Percentiles rank a stretch among this genome's conserved stretches.
These are phyloP conservation scores for Aporophyla lueneburgensis DNA, from an alignment of 2,888 invertebrate species.

Conservation along the genomic window DNA sequence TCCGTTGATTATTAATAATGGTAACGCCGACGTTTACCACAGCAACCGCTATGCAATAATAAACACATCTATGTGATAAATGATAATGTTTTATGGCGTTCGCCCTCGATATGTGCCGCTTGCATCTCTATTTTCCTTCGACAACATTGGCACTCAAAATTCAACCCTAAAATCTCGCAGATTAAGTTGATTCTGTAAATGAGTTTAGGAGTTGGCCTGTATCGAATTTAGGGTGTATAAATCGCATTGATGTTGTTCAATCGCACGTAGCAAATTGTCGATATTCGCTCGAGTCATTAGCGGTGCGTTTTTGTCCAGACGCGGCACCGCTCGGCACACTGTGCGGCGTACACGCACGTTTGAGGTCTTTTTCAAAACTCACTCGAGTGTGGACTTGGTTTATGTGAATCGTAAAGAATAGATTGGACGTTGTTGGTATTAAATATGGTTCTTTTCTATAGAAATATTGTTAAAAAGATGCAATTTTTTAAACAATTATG, in stretches of 20 bases:
- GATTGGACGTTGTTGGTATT: slow-evolving; percentile 70
- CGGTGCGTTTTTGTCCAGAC: slow-evolving; percentile 79
- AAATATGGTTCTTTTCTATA: slow-evolving; percentile 65
- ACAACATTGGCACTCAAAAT: slow-evolving; percentile 68
- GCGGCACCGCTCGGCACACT: slow-evolving; percentile 69
- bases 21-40: slow-evolving; percentile 88
- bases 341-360: slow-evolving; percentile 75
- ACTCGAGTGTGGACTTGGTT: slow-evolving; percentile 79
- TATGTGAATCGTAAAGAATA: slow-evolving; percentile 75
- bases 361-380: slow-evolving; percentile 76
- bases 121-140: slow-evolving; percentile 83
- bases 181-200: slow-evolving; percentile 58
- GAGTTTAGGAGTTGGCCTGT: slow-evolving; percentile 70
- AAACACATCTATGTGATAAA: slow-evolving; percentile 89
- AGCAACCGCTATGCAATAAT: slow-evolving; percentile 86
- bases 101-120: slow-evolving; percentile 85
- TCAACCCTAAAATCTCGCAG: slow-evolving; percentile 21
- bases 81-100: slow-evolving; percentile 88
- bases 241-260: slow-evolving; percentile 88
- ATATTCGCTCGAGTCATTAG: slow-evolving; percentile 86
- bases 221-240: slow-evolving; percentile 81
- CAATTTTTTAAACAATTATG: slow-evolving; percentile 33
- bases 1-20: slow-evolving; percentile 84
- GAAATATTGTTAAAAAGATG: slow-evolving; percentile 56
- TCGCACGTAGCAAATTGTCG: slow-evolving; percentile 90